Conservation (phyloP, 2,797 vertebrate species). For the Pelodytes ibericus region DNA sequence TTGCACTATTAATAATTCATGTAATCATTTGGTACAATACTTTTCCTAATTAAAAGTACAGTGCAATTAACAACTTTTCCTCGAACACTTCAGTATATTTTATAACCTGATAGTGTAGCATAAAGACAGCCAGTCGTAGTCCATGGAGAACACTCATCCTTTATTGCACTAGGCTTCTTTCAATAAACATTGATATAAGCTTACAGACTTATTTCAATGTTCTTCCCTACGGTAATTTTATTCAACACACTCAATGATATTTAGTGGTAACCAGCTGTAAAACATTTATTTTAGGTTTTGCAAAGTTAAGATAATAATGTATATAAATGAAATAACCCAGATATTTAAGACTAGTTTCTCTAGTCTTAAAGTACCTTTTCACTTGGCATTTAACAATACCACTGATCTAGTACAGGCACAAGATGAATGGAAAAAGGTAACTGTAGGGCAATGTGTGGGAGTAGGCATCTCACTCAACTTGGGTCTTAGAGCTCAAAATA, state of each 20-base stretch:
- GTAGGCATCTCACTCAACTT: no score
- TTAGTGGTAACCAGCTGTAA: not conserved
- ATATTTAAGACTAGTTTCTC: no score
- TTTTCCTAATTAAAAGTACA: conserved; percentile 2
- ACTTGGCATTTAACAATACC: no score
- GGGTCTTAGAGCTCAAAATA: no score
- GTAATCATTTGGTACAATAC: conserved; percentile 6
- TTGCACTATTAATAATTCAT: conserved; percentile 6
- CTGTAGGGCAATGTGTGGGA: no score
- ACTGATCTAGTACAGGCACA: no score
- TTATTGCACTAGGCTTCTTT: not conserved
- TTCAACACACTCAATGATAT: not conserved
- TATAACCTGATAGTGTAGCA: not conserved
- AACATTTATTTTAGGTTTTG: not conserved
- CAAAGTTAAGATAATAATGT: no score
- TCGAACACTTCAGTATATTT: not conserved
- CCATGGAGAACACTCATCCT: not conserved
- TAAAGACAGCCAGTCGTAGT: not conserved
- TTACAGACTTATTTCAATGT: not conserved
- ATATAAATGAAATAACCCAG: no score
- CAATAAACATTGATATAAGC: not conserved
- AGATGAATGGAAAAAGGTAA: no score
- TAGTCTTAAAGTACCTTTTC: no score
- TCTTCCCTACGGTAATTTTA: not conserved
- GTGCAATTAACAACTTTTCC: not conserved